Evolutionary conservation across 2,113 vertebrate genomes (phyloP), one percentile per base, ranked within the genome.

Genomic region (Pterocles orientalis): DNA sequence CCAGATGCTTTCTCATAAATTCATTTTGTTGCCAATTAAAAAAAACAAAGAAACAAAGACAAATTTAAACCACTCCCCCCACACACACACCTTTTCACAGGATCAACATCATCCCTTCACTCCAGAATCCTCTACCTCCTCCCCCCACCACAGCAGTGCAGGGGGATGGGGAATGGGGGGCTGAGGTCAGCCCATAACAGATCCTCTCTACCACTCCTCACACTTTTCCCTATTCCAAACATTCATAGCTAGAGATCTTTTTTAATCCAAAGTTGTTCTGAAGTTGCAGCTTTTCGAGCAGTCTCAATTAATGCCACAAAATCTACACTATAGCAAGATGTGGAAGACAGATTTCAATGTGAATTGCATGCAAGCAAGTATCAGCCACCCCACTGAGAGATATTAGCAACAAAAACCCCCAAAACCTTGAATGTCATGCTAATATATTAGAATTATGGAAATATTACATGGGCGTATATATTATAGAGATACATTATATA

Each of bases 1-100:
- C 29, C 60, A 62, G 75, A 29, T 53, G 47, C 56, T 75, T 79
- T 88, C 39, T 90, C 51, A 71, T 57, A 39, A 90, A 95, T 85
- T 66, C 7, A 66, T 66, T 75, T 80, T 65, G 25, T 33, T 91
- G 39, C 9, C 54, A 80, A 51, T 61, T 56, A 72, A 93, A 92
- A 86, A 66, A 16, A 77, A 48, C 86, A 26, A 33, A 87, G 51
- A 93, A 82, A 68, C 20, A 84, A 72, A 86, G 61, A 60, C 26
- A 62, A 36, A 75, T 18, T 9, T 73, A 25, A 82, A 70, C 3
- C 41, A 62, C 12, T 66, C 58, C 23, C 11, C 24, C 25, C 8
- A 18, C 12, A 50, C 17, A 41, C 12, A 50, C 23, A 69, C 47
- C 4, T 65, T 78, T 87, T 58, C 69, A 19, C 18, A 70, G 31